Conservation (phyloP, 1,140 invertebrate genomes). For the Forficula auricularia region DNA sequence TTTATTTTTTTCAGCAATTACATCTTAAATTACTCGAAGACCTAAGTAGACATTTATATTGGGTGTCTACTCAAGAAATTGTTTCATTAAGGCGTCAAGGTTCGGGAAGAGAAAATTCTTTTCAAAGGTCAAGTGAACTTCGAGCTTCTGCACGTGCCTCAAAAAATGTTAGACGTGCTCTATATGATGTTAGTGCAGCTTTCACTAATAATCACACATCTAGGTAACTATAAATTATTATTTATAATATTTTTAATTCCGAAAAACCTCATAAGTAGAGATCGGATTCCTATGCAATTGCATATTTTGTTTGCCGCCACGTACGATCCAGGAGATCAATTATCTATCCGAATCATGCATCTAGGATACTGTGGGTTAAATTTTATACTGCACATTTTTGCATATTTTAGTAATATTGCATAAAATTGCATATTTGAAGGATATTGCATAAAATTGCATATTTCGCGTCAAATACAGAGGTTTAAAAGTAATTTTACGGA, state of each 20-base stretch:
- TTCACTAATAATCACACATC: slow-evolving; percentile 13
- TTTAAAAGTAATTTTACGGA: no score
- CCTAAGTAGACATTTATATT: slow-evolving; percentile 54
- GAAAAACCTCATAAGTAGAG: no score
- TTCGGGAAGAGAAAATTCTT: slow-evolving; percentile 34
- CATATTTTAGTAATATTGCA: no score
- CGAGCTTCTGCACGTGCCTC: slow-evolving; percentile 26
- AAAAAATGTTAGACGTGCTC: slow-evolving; percentile 17
- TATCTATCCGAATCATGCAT: no score
- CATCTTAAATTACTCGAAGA: slow-evolving; percentile 53
- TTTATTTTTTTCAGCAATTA: slow-evolving; percentile 33
- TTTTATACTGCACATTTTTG: no score
- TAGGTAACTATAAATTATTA: slow-evolving; percentile 12
- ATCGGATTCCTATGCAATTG: no score
- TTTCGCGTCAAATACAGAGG: no score
- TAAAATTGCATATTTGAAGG: no score
- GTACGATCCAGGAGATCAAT: no score
- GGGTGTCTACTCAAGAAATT: slow-evolving; percentile 39
- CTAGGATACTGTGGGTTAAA: no score
- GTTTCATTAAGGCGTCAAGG: slow-evolving; percentile 38
- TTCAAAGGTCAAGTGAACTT: slow-evolving; percentile 33
- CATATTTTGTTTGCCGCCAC: no score
- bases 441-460: no score
- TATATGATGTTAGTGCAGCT: slow-evolving; percentile 18
- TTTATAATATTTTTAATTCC: not conserved